These are phyloP conservation scores for Pithys albifrons DNA, from an alignment of 2,113 vertebrate species.

Conservation along the genomic window DNA sequence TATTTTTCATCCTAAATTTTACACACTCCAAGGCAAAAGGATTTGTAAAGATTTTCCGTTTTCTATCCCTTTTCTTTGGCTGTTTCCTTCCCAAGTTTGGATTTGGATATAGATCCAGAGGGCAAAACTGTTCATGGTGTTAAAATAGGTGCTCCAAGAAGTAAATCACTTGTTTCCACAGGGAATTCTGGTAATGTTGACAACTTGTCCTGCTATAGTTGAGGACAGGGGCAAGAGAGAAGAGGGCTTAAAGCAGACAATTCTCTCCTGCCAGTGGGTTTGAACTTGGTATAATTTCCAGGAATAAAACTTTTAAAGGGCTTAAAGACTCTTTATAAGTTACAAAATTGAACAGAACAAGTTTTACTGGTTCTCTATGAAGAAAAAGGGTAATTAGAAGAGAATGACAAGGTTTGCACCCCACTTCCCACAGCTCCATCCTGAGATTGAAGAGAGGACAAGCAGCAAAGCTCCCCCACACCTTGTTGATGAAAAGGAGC, in stretches of 20 bases:
- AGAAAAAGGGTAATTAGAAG: neutral
- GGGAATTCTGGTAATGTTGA: neutral
- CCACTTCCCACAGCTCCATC: fast-evolving
- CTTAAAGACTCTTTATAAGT: neutral
- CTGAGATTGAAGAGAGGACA: neutral
- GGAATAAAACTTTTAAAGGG: neutral
- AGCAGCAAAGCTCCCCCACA: neutral
- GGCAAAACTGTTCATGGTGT: neutral
- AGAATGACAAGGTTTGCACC: neutral
- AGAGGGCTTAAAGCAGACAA: neutral
- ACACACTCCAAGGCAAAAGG: neutral
- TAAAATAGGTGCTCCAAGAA: neutral
- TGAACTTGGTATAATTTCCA: neutral
- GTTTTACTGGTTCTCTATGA: neutral
- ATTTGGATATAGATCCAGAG: neutral
- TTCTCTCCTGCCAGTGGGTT: neutral
- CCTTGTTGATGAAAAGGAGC: neutral
- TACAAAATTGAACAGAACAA: neutral
- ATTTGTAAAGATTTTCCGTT: neutral
- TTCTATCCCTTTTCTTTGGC: neutral
- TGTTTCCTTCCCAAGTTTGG: neutral
- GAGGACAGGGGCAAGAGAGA: neutral
- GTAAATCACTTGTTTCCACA: neutral
- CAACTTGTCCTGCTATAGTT: neutral
- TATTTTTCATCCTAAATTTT: neutral